phyloP scores from a whole-genome alignment of 2,888 invertebrate genomes.

The Rhagonycha lutea region DNA sequence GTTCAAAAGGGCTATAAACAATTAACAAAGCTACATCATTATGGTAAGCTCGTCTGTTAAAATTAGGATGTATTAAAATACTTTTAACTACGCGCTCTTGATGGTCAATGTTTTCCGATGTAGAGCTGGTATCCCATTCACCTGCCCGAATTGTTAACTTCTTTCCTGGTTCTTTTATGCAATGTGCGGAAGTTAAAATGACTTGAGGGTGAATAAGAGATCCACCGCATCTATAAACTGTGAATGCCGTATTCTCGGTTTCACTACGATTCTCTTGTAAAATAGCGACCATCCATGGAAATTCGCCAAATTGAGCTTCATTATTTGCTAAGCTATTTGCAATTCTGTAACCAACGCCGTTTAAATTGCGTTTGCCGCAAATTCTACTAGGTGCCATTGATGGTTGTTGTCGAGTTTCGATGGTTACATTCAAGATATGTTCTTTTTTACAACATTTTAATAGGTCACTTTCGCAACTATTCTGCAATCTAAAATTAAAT shows the following conservation, averaged over 20 bases:
- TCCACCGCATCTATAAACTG: slow-evolving; percentile 78
- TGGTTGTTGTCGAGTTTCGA: slow-evolving; percentile 37
- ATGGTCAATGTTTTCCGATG: slow-evolving; percentile 68
- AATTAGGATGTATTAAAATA: slow-evolving; percentile 66
- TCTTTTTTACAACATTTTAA: slow-evolving; percentile 61
- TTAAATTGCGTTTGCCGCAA: slow-evolving; percentile 73
- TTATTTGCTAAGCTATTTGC: slow-evolving; percentile 62
- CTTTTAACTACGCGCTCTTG: slow-evolving; percentile 69
- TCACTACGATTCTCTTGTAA: slow-evolving; percentile 61
- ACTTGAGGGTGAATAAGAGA: slow-evolving; percentile 76
- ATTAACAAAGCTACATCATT: slow-evolving; percentile 78
- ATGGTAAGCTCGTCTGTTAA: slow-evolving; percentile 55
- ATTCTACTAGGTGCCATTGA: slow-evolving; percentile 47
- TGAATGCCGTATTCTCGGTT: slow-evolving; percentile 53
- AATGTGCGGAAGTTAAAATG: slow-evolving; percentile 82
- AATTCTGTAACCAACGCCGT: slow-evolving; percentile 75
- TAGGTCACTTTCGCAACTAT: slow-evolving; percentile 57
- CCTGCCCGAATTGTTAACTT: slow-evolving; percentile 65
- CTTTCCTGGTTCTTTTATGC: slow-evolving; percentile 58
- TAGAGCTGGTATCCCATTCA: slow-evolving; percentile 82
- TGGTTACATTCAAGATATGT: slow-evolving; percentile 37
- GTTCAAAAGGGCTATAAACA: slow-evolving; percentile 62
- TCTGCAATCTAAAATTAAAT: slow-evolving; percentile 35
- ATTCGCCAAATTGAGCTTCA: slow-evolving; percentile 77
- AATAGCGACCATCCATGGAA: slow-evolving; percentile 83